Evolutionary conservation across 2,113 vertebrate species (phyloP), one percentile per base, ranked within the genome.

Genomic region (Amphilophus citrinellus): DNA sequence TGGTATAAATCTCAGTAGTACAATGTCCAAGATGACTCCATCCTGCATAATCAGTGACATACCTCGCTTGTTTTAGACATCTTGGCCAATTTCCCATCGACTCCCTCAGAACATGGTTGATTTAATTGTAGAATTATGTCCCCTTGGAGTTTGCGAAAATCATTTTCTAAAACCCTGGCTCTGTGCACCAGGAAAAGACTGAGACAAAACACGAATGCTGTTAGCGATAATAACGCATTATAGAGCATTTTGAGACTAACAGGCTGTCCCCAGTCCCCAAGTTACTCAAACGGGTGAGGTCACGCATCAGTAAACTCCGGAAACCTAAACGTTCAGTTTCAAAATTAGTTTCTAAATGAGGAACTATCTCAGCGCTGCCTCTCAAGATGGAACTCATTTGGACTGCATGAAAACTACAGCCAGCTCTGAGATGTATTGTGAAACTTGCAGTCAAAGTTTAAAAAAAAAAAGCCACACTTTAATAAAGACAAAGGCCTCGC

Each of bases 21-120:
- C 84, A 82, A 79, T 89, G 90, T 92, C 89, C 92, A 94, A 92
- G 89, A 93, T 93, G 91, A 94, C 92, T 91, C 88, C 86, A 94
- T 92, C 79, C 85, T 83, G 65, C 39, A 71, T 93, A 93, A 91
- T 92, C 88, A 90, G 82, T 89, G 84, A 95, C 93, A 92, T 94
- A 95, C 93, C 94, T 94, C 85, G 66, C 82, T 90, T 78, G 83
- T 91, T 88, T 90, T 78, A 86, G 89, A 89, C 89, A 84, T 87
- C 78, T 88, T 91, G 91, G 90, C 88, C 75, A 78, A 47, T 86
- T 88, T 92, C 91, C 91, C 89, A 82, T 86, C 42, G 83, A 93
- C 86, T 89, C 80, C 87, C 85, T 90, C 80, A 89, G 85, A 91
- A 89, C 62, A 83, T 87, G 84, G 88, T 81, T 91, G 92, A 91